phyloP scores from a whole-genome alignment of 92 coral and sea anemone genomes.

The Anthopleura xanthogrammica region DNA sequence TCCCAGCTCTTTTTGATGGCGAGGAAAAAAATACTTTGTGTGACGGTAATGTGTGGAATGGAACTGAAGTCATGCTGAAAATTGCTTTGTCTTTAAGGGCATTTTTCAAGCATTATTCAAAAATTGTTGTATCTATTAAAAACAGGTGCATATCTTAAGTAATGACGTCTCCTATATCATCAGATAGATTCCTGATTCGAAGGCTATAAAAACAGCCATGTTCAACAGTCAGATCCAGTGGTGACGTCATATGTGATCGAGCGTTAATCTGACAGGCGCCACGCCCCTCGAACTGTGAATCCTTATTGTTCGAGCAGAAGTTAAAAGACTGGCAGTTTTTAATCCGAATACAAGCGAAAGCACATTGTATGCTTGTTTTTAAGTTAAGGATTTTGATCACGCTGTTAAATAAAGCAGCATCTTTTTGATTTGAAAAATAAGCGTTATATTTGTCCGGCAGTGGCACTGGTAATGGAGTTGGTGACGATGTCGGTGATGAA shows the following conservation, averaged over 20 bases:
- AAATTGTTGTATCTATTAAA: not conserved
- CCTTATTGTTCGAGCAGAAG: constrained; percentile 4
- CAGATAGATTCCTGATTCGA: not conserved
- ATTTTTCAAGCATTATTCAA: not conserved
- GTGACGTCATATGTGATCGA: not conserved
- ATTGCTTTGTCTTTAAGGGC: no score
- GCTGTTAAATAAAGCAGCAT: not conserved
- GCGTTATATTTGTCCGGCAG: not conserved
- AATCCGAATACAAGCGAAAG: constrained; percentile 5
- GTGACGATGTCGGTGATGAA: not conserved
- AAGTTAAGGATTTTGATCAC: not conserved
- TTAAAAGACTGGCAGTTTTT: constrained; percentile 31
- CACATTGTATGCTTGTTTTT: constrained; percentile 12
- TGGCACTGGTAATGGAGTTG: not conserved
- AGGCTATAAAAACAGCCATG: not conserved
- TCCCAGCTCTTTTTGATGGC: no score
- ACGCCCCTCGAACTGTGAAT: not conserved
- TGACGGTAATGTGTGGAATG: no score
- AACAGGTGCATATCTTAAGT: not conserved
- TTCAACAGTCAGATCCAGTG: not conserved
- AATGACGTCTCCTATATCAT: not conserved
- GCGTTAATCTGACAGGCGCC: constrained; percentile 24
- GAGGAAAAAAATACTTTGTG: no score
- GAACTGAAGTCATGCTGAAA: no score
- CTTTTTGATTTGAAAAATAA: constrained; percentile 11